Percentiles rank a stretch among this genome's conserved stretches.
phyloP scores from a whole-genome alignment of 37 sponge, comb jelly and placozoan genomes.

The Lycopodina hypogea region DNA sequence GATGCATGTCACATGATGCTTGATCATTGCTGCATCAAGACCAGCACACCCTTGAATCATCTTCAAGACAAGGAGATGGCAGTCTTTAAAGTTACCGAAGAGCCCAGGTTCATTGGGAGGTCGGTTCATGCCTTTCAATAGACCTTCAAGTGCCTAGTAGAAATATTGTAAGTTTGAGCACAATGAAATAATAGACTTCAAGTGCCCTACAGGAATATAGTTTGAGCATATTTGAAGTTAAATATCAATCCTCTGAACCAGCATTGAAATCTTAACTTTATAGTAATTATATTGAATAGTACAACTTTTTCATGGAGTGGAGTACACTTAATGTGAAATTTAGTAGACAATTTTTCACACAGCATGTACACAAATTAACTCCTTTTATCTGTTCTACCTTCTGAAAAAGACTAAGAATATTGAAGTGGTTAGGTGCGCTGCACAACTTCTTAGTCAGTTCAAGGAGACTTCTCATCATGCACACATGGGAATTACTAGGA shows the following conservation, averaged over 20 bases:
- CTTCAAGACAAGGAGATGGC: conserved; percentile 77
- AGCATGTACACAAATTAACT: too few species aligned
- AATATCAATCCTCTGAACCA: too few species aligned
- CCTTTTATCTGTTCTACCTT: too few species aligned
- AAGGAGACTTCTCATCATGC: conserved; percentile 74
- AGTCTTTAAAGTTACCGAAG: conserved; percentile 80
- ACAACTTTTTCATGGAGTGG: too few species aligned
- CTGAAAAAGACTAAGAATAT: conserved; percentile 74
- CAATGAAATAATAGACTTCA: too few species aligned
- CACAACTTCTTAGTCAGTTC: conserved; percentile 67
- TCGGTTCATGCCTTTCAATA: conserved; percentile 90
- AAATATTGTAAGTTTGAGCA: too few species aligned
- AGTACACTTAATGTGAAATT: too few species aligned
- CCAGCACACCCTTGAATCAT: conserved; percentile 59
- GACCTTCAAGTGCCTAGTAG: too few species aligned
- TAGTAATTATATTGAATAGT: too few species aligned
- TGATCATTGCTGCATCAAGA: conserved; percentile 40
- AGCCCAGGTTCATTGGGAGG: conserved; percentile 86
- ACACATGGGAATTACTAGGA: conserved; percentile 65
- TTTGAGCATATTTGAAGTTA: too few species aligned
- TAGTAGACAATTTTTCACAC: too few species aligned
- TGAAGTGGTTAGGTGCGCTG: conserved; percentile 50
- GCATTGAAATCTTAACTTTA: too few species aligned
- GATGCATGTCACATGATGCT: conserved; percentile 48
- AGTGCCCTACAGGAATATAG: conserved; percentile 38